Conservation (phyloP, 1,140 invertebrate genomes). For the Bombus consobrinus region DNA sequence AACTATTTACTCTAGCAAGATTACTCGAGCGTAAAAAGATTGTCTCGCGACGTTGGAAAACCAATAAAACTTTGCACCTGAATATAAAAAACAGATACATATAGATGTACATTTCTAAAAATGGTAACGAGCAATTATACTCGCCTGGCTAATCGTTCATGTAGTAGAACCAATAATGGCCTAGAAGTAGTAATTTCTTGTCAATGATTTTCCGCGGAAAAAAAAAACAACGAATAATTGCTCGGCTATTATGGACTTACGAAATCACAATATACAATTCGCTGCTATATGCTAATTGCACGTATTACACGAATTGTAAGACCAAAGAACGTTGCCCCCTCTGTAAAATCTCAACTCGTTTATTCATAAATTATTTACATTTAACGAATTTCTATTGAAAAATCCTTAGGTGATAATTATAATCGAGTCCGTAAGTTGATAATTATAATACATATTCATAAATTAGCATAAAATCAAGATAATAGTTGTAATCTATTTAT, state of each 20-base stretch:
- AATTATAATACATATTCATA: background rate
- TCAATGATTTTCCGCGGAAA: constrained; percentile 3
- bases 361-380: no score
- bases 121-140: background rate
- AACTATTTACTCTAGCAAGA: no score
- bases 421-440: background rate
- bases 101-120: background rate
- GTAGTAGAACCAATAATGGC: background rate
- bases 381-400: no score
- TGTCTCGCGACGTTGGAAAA: background rate
- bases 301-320: background rate
- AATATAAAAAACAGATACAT: background rate
- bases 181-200: background rate
- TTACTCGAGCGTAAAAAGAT: background rate
- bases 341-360: background rate
- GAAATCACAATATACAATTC: background rate
- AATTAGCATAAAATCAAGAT: background rate
- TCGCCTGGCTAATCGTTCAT: background rate
- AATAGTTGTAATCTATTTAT: background rate
- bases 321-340: background rate
- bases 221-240: constrained; percentile 11
- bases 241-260: background rate
- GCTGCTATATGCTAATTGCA: background rate
- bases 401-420: no score
- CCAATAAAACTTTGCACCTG: background rate